phyloP scores from a whole-genome alignment of 2,888 invertebrate species.

The Idaea straminata region DNA sequence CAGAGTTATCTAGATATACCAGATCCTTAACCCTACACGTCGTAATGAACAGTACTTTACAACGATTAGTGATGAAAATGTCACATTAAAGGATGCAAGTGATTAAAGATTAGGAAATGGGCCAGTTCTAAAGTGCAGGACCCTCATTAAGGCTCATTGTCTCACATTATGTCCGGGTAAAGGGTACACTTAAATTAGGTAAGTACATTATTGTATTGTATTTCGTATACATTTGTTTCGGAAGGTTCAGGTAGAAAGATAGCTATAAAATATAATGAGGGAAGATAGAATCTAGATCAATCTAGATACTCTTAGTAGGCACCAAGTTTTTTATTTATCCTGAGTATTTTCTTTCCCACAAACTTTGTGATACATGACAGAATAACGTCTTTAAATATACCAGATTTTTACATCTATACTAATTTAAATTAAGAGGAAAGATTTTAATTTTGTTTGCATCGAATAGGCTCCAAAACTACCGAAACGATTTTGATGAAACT shows the following conservation, averaged over 20 bases:
- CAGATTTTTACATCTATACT: no score
- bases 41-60: slow-evolving; percentile 26
- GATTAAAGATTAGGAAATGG: slow-evolving; percentile 38
- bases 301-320: no score
- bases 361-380: no score
- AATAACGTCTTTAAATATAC: no score
- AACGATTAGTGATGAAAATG: slow-evolving; percentile 36
- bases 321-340: no score
- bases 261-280: not conserved
- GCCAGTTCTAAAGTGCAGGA: slow-evolving; percentile 32
- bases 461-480: no score
- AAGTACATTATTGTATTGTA: not conserved
- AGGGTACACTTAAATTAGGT: slow-evolving; percentile 12
- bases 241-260: not conserved
- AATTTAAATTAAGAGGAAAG: no score
- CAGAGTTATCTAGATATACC: not conserved
- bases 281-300: no score
- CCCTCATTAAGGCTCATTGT: slow-evolving; percentile 42
- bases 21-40: not conserved
- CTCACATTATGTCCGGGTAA: slow-evolving; percentile 40
- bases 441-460: no score
- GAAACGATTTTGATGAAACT: no score
- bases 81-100: slow-evolving; percentile 31
- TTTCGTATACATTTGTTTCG: not conserved
- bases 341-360: no score